Base-by-base conservation (phyloP, 2,888 invertebrate genomes). In the Pyrrhia umbra region DNA sequence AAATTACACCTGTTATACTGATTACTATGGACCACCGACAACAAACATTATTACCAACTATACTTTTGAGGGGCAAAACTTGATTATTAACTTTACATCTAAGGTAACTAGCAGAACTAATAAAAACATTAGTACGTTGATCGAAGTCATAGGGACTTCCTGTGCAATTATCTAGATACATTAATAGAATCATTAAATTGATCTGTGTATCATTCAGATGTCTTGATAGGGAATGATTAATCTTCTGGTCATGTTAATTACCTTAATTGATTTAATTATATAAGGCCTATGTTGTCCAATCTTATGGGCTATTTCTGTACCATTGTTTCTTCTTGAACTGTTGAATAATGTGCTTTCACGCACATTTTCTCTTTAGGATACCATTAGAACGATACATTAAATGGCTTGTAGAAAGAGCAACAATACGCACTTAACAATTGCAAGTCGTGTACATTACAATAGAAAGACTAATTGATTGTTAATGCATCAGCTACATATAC, bases 111-210 rank as follows among this genome's bases (percentile, higher is more conserved):
- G 42, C 40, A 49, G 3, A 5, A 64, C 37, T n/a, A 42, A 27
- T 37, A 74, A 27, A 40, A 51, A 39, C 30, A 55, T 68, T 62
- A 54, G 56, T 63, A 43, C 50, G 75, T 70, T 72, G 57, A 64
- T 51, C 57, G 15, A 58, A 72, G 54, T 6, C 52, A 57, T 27
- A 15, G 15, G 3, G 20, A 50, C 45, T 63, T 75, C 71, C 71
- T 56, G 34, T 23, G 34, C 42, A 63, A 63, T 71, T 71, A 75
- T 75, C 70, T 54, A 42, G 39, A 27, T 45, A 40, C 63, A 52
- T 51, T 47, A 49, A 68, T 30, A 62, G 62, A 56, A 75, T 61
- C 62, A 52, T 55, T 75, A 57, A 72, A 70, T 70, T 40, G 75
- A 69, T 68, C 61, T 49, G 37, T 40, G 30, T 62, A 49, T 63